Conservation (phyloP, 1,140 invertebrate genomes). For the Anadara kagoshimensis region DNA sequence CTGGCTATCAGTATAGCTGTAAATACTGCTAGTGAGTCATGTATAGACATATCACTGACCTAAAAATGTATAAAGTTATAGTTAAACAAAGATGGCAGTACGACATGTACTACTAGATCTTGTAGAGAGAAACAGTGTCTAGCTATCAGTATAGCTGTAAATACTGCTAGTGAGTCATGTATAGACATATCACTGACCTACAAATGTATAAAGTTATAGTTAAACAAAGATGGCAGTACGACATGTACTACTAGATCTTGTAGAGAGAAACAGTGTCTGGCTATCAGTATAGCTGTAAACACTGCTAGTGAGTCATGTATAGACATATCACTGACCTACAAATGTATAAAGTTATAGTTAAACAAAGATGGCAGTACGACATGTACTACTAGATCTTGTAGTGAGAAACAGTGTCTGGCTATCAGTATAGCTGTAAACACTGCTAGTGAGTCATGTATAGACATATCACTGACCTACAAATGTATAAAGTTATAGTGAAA, state of each 20-base stretch:
- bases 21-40: slow-evolving; percentile 96
- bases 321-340: slow-evolving; percentile 83
- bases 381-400: slow-evolving; percentile 93
- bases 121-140: slow-evolving; percentile 96
- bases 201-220: slow-evolving; percentile 25
- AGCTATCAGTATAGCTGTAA: slow-evolving; percentile 94
- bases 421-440: slow-evolving; percentile 96
- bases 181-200: slow-evolving; percentile 87
- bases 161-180: slow-evolving; percentile 95
- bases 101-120: slow-evolving; percentile 93
- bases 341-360: slow-evolving; percentile 2
- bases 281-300: slow-evolving; percentile 94
- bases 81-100: slow-evolving; percentile 83
- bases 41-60: slow-evolving; percentile 88
- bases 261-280: slow-evolving; percentile 94
- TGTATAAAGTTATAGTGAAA: no score
- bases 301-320: slow-evolving; percentile 97
- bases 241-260: slow-evolving; percentile 94
- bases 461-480: slow-evolving; percentile 82
- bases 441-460: slow-evolving; percentile 95
- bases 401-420: slow-evolving; percentile 93
- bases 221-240: slow-evolving; percentile 85
- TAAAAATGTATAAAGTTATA: slow-evolving; percentile 41
- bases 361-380: slow-evolving; percentile 92
- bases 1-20: slow-evolving; percentile 94